These are phyloP conservation scores for Myzus persicae DNA, from an alignment of 1,140 invertebrate species.

Conservation along the genomic window DNA sequence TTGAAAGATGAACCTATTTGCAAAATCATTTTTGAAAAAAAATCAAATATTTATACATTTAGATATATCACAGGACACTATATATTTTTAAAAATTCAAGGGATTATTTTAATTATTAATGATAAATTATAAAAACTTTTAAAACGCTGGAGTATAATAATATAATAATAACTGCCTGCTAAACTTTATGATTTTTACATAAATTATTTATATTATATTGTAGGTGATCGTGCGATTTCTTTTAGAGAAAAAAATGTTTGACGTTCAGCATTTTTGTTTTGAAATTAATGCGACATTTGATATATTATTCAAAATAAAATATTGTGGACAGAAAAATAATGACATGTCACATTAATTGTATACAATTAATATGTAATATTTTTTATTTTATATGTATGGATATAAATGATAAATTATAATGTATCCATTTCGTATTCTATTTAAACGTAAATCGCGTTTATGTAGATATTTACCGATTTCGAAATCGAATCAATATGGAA, in stretches of 20 bases:
- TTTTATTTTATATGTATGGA: not conserved
- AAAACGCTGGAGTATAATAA: not conserved
- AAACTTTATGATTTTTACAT: not conserved
- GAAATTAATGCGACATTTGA: not conserved
- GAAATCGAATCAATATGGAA: not conserved
- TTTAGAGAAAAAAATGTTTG: not conserved
- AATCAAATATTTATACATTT: not conserved
- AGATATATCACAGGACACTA: not conserved
- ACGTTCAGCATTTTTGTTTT: not conserved
- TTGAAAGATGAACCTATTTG: not conserved
- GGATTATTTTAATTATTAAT: not conserved
- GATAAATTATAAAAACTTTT: conserved; percentile 12
- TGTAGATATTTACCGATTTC: not conserved
- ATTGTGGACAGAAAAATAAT: not conserved
- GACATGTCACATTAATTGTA: not conserved
- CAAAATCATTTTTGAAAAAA: not conserved
- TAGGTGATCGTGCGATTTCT: not conserved
- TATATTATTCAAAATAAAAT: not conserved
- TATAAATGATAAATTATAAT: too few relatives aligned
- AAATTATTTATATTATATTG: conserved; percentile 11
- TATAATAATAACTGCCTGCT: not conserved
- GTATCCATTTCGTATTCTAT: not conserved
- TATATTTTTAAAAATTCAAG: not conserved
- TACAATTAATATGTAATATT: not conserved
- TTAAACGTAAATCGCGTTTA: not conserved